Percentiles rank a stretch among this genome's conserved stretches.
These are phyloP conservation scores for Hypotaenidia okinawae DNA, from an alignment of 2,797 vertebrate species.

Conservation along the genomic window DNA sequence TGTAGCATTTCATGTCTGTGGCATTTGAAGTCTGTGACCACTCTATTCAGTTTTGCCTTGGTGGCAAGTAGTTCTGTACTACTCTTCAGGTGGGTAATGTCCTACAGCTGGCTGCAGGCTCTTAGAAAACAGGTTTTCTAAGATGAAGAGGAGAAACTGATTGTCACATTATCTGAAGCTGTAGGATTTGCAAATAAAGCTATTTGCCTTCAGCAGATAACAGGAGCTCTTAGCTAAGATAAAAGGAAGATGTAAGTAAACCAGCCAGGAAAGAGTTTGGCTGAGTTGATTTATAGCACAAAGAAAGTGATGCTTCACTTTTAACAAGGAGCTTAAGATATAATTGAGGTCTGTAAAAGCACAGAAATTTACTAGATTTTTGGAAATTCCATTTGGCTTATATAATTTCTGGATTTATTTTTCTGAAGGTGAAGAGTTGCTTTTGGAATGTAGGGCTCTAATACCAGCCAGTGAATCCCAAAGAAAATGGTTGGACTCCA, in stretches of 20 bases:
- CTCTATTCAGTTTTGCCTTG: not conserved
- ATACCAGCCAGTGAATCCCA: not conserved
- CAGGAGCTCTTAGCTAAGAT: not conserved
- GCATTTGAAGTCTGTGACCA: not conserved
- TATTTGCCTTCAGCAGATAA: not conserved
- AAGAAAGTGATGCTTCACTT: not conserved
- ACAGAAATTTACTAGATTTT: not conserved
- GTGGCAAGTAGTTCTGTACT: not conserved
- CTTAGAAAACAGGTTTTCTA: not conserved
- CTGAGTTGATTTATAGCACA: not conserved
- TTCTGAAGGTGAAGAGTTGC: not conserved
- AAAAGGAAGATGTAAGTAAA: not conserved
- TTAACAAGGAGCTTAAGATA: not conserved
- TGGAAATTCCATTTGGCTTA: not conserved
- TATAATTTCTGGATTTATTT: not conserved
- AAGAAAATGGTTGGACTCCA: not conserved
- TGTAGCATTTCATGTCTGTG: too few species aligned
- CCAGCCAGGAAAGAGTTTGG: not conserved
- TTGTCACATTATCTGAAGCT: not conserved
- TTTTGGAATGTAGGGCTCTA: not conserved
- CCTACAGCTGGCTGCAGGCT: not conserved
- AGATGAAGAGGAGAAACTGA: not conserved
- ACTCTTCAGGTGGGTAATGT: not conserved
- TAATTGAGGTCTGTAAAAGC: not conserved
- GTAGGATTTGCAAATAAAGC: conserved; percentile 31